Base-by-base conservation (phyloP, 2,113 vertebrate species). In the Lepisosteus osseus region DNA sequence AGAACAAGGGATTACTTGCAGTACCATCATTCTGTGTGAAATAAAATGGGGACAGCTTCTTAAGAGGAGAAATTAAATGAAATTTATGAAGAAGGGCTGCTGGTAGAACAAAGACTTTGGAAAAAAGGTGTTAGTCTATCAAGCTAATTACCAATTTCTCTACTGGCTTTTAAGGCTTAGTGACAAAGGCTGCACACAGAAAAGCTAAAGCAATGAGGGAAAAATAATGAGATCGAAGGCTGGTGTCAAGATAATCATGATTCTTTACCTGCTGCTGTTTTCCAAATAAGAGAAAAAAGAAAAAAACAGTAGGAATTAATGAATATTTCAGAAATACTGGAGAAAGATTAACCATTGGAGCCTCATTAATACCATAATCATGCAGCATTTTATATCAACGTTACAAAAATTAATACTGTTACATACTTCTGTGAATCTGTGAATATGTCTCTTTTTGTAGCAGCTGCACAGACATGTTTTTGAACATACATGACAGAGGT, bases 131-230 rank as follows among this genome's bases (percentile, higher is more conserved):
- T 44, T 66, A 72, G 40, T 41, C 13, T 6, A 56, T 72, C 42
- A n/a, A 54, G 54, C 54, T 72, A 72, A 72, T 72, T 51, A 56
- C 9, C 47, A 65, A 72, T 29, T 45, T 66, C 54, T 0, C 51
- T 5, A 7, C 45, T 14, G 42, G 54, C 6, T 72, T 59, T 54
- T 42, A 65, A 66, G 62, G 14, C 41, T 14, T 40, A 54, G 51
- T 17, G n/a, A 13, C 6, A 65, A 65, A 72, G 44, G 41, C 51
- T 44, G 65, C 45, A 61, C 45, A 9, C 14, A 8, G 64, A 12
- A 66, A 47, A 44, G 7, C 3, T 0, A 44, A n/a, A 7, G 40
- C 11, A 66, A 47, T 54, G 7, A 17, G 12, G 11, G 45, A 13
- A n/a, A 11, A 17, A 15, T 17, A 54, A 67, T 17, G 54, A 47